Percentiles rank a stretch among this genome's conserved stretches.
Conservation (phyloP, 2,888 invertebrate genomes). For the Ophion obscuratus region DNA sequence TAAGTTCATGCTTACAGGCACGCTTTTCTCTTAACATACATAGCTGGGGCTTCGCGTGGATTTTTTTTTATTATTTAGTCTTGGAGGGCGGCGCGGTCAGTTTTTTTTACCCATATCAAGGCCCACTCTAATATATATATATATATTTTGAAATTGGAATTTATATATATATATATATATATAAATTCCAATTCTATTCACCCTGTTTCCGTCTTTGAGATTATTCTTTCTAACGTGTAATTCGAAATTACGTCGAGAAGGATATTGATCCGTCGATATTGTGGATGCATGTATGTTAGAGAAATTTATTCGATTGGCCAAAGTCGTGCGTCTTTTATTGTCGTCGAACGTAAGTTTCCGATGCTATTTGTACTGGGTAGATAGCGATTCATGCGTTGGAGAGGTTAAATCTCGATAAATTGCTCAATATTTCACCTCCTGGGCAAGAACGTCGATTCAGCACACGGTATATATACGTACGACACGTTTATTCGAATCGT, state of each 20-base stretch:
- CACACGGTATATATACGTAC: neutral
- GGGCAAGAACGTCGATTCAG: constrained; percentile 8
- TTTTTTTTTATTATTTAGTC: too few relatives aligned
- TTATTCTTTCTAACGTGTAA: neutral
- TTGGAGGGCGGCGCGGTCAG: too few relatives aligned
- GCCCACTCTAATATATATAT: too few relatives aligned
- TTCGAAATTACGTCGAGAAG: neutral
- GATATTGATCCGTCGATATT: neutral
- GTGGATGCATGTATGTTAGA: neutral
- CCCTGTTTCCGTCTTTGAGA: neutral
- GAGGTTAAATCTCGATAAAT: constrained; percentile 32
- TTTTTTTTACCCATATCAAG: too few relatives aligned
- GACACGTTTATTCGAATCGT: constrained; percentile 75
- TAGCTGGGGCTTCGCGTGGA: too few relatives aligned
- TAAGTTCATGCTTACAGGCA: too few relatives aligned
- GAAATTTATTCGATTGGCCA: neutral
- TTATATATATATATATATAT: neutral
- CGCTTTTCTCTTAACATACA: too few relatives aligned
- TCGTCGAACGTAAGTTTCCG: neutral
- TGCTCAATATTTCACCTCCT: constrained; percentile 33
- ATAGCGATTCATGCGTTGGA: constrained; percentile 15
- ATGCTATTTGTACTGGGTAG: neutral
- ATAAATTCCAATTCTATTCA: neutral
- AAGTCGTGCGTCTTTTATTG: constrained; percentile 2
- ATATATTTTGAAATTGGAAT: too few relatives aligned